phyloP scores from a whole-genome alignment of 35 echinoderm and acorn worm species.

The Anneissia japonica region DNA sequence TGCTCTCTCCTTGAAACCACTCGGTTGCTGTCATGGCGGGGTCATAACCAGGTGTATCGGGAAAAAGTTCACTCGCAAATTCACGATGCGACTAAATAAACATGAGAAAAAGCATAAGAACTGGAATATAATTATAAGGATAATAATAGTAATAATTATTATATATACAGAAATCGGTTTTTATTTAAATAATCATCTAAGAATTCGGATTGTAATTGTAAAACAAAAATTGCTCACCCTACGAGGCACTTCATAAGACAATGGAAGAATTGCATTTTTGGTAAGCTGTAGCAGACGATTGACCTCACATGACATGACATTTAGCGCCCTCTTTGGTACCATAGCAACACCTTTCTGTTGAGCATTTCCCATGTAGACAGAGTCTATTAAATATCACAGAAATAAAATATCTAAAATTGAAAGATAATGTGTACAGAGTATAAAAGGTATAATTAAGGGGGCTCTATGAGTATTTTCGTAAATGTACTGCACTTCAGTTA shows the following conservation, averaged over 20 bases:
- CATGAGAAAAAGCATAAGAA: background rate
- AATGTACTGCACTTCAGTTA: too few relatives aligned
- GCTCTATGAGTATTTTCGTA: too few relatives aligned
- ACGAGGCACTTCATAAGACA: conserved; percentile 76
- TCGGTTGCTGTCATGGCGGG: conserved; percentile 56
- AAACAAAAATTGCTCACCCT: conserved; percentile 45
- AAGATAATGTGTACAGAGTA: background rate
- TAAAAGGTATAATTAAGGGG: too few relatives aligned
- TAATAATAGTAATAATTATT: background rate
- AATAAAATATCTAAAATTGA: background rate
- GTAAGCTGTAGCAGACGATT: conserved; percentile 76
- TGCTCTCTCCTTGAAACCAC: conserved; percentile 71
- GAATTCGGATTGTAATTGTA: background rate
- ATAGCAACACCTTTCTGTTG: conserved; percentile 74
- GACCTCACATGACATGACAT: conserved; percentile 97
- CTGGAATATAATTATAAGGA: background rate
- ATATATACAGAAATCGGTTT: background rate
- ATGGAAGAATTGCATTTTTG: conserved; percentile 61
- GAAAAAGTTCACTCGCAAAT: conserved; percentile 76
- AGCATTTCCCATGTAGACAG: conserved; percentile 25
- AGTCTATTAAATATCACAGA: conserved; percentile 21
- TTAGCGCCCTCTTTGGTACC: conserved; percentile 82
- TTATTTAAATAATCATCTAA: background rate
- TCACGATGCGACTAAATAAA: conserved; percentile 53
- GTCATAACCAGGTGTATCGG: conserved; percentile 58